Percentiles rank a stretch among this genome's conserved stretches.
phyloP scores from a whole-genome alignment of 2,888 invertebrate species.

The Drosophila merina region DNA sequence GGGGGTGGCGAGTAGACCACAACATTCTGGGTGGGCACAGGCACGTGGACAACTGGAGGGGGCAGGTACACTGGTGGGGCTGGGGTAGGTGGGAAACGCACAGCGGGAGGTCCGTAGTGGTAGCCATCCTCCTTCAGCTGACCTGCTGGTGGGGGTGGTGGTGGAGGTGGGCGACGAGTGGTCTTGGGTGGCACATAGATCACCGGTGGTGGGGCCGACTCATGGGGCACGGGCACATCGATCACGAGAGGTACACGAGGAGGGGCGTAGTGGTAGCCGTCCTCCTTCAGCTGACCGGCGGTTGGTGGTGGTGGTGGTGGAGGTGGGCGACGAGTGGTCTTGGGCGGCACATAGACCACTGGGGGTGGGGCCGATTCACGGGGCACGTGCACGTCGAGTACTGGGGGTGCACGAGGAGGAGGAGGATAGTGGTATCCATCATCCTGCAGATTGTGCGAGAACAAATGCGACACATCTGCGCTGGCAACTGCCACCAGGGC shows the following conservation, averaged over 20 bases:
- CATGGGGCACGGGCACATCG: slow-evolving; percentile 67
- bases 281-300: slow-evolving; percentile 41
- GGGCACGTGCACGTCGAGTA: slow-evolving; percentile 72
- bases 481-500: slow-evolving; percentile 78
- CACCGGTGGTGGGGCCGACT: slow-evolving; percentile 35
- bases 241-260: slow-evolving; percentile 64
- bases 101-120: slow-evolving; percentile 33
- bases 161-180: slow-evolving; percentile 20
- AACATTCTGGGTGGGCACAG: slow-evolving; percentile 16
- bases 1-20: slow-evolving; percentile 30
- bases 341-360: slow-evolving; percentile 36
- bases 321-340: slow-evolving; percentile 27
- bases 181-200: slow-evolving; percentile 37
- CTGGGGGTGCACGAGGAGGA: slow-evolving; percentile 55
- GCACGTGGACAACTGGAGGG: slow-evolving; percentile 18
- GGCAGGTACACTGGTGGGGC: slow-evolving; percentile 24
- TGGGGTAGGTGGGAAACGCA: slow-evolving; percentile 10
- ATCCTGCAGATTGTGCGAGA: slow-evolving; percentile 73
- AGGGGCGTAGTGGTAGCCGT: slow-evolving; percentile 78
- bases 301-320: slow-evolving; percentile 7
- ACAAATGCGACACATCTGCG: slow-evolving; percentile 81
- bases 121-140: slow-evolving; percentile 50
- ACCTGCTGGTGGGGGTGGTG: slow-evolving; percentile 32
- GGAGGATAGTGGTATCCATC: slow-evolving; percentile 79
- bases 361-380: slow-evolving; percentile 33